phyloP scores from a whole-genome alignment of 30 jellyfish, hydroid and myxozoan genomes.

The Aurelia aurita complex sp. Pacific region DNA sequence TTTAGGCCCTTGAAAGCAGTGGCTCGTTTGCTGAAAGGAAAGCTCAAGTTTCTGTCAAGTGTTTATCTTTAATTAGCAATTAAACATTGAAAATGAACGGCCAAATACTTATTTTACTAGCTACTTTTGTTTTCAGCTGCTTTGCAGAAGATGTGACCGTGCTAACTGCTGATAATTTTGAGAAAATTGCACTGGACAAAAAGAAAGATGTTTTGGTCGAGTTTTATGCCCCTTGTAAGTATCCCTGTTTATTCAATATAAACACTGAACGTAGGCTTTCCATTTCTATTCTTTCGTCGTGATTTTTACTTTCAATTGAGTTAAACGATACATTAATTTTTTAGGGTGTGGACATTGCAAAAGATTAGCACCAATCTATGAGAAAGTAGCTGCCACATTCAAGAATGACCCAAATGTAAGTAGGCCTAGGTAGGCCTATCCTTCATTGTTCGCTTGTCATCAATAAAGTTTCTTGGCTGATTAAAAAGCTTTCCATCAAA shows the following conservation, averaged over 20 bases:
- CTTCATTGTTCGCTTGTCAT: too few species aligned
- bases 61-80: not conserved
- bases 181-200: conserved; percentile 76
- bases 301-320: not conserved
- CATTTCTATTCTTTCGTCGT: not conserved
- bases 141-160: conserved; percentile 55
- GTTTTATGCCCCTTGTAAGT: conserved; percentile 98
- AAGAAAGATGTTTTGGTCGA: conserved; percentile 93
- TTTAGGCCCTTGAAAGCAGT: too few species aligned
- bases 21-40: too few species aligned
- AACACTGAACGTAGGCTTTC: not conserved
- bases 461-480: too few species aligned
- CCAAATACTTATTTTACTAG: not conserved
- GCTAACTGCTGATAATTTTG: conserved; percentile 80
- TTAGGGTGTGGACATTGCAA: conserved; percentile 99
- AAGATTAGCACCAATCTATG: conserved; percentile 90
- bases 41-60: too few species aligned
- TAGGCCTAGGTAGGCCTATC: not conserved
- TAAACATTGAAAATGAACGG: conserved; percentile 13
- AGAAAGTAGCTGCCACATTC: conserved; percentile 88
- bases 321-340: not conserved
- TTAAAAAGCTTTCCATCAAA: too few species aligned
- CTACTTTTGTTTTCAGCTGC: not conserved
- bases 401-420: conserved; percentile 84
- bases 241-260: too few species aligned